Percentiles rank a stretch among this genome's conserved stretches.
Evolutionary conservation across 1,140 invertebrate genomes (phyloP).

Genomic region (Oreohelix idahoensis): DNA sequence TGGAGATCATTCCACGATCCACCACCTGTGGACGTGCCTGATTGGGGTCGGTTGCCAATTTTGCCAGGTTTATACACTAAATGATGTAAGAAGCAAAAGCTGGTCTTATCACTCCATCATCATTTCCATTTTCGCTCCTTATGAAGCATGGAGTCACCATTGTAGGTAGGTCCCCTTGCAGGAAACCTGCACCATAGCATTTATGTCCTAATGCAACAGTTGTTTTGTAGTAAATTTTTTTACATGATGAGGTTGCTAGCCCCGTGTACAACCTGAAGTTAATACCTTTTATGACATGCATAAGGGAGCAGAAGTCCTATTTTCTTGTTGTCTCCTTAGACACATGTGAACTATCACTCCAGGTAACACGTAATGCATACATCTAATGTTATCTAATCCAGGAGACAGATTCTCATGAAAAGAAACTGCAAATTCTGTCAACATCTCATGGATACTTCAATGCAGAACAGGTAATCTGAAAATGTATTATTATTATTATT

Average conservation of each 20-base stretch:
- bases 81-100: too few relatives aligned
- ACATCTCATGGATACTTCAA: conserved; percentile 63
- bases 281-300: not conserved
- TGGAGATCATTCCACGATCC: too few relatives aligned
- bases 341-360: not conserved
- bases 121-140: too few relatives aligned
- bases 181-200: too few relatives aligned
- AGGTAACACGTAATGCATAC: not conserved
- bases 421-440: conserved; percentile 67
- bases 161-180: too few relatives aligned
- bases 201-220: too few relatives aligned
- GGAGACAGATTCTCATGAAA: conserved; percentile 64
- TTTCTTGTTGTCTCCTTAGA: not conserved
- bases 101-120: too few relatives aligned
- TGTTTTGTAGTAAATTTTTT: not conserved
- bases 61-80: too few relatives aligned
- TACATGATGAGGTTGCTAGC: not conserved
- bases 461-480: conserved; percentile 62
- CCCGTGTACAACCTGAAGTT: not conserved
- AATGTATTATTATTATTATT: too few relatives aligned
- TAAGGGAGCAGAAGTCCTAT: not conserved
- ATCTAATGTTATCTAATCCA: conserved; percentile 40
- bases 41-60: too few relatives aligned
- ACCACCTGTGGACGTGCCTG: too few relatives aligned
- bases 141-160: too few relatives aligned